Evolutionary conservation across 2,888 invertebrate species (phyloP), one percentile per base, ranked within the genome.

Genomic region (Chironomus riparius): DNA sequence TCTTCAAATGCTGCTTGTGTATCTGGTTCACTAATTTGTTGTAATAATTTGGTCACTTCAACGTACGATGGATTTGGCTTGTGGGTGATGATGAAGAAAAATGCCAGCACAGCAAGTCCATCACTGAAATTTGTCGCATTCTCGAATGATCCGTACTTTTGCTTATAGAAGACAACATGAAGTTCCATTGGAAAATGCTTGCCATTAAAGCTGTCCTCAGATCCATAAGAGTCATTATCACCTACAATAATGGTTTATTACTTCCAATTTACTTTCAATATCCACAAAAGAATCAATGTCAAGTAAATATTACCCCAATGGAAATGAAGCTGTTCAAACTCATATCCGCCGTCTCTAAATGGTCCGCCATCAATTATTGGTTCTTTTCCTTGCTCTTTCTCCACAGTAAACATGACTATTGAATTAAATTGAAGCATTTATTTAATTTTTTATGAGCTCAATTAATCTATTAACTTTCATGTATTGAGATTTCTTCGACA

Each of bases 31-130:
- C 86, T 86, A 70, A 91, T 87, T 76, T 87, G 84, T 4, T 84
- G 81, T 3, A 92, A 82, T 0, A 87, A 83, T 10, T 86, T 81
- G 1, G 89, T 87, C 70, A 92, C 87, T 68, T 87, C 86, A 77
- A 87, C 86, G 80, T 89, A 90, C 0, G 86, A 86, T 0, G 85
- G 85, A 81, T 83, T 85, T 68, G 80, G 80, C 4, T 78, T 71
- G 12, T 78, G 76, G 1, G 80, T 78, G 18, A 81, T 78, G 81
- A 81, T 87, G 81, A 90, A 93, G 80, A 94, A 90, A 81, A 91
- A 92, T 0, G 92, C 92, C 47, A 95, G 84, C 0, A 94, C 93
- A 0, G 91, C 87, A 62, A 95, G 83, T 0, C 94, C 95, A 81
- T 94, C 93, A 2, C 86, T 82, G 80, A 91, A 86, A 12, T 86